A percentile compares a stretch with the other conserved stretches of the same genome.
phyloP scores from a whole-genome alignment of 2,113 vertebrate genomes.

The Romanogobio albipinnatus region DNA sequence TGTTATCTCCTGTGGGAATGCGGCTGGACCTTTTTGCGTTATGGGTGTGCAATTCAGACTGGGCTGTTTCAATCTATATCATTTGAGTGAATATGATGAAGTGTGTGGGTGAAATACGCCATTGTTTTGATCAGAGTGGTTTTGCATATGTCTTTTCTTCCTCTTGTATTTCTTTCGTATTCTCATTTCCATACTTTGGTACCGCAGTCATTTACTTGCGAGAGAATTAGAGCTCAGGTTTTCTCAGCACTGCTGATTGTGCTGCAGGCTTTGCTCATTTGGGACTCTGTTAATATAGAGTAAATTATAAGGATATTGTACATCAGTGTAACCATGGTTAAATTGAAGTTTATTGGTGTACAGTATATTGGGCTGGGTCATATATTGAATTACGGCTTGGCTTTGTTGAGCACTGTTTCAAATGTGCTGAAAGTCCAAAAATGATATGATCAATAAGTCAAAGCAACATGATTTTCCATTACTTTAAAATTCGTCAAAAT shows the following conservation, averaged over 20 bases:
- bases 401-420: background rate
- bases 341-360: background rate
- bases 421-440: background rate
- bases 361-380: background rate
- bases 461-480: no score
- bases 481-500: background rate
- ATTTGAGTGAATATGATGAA: background rate
- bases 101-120: background rate
- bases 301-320: slow-evolving; percentile 22
- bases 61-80: background rate
- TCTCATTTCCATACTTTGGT: slow-evolving; percentile 10
- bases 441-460: no score
- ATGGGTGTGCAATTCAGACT: background rate
- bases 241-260: background rate
- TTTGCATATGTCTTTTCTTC: background rate
- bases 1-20: slow-evolving; percentile 19
- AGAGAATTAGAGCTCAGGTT: background rate
- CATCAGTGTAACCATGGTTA: background rate
- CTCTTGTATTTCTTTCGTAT: background rate
- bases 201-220: background rate
- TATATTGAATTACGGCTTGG: background rate
- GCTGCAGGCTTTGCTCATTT: slow-evolving; percentile 11
- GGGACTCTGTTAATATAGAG: slow-evolving; percentile 1
- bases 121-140: background rate
- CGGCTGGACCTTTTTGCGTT: background rate